Base-by-base conservation (phyloP, 2,113 vertebrate species). In the Agelaius tricolor region DNA sequence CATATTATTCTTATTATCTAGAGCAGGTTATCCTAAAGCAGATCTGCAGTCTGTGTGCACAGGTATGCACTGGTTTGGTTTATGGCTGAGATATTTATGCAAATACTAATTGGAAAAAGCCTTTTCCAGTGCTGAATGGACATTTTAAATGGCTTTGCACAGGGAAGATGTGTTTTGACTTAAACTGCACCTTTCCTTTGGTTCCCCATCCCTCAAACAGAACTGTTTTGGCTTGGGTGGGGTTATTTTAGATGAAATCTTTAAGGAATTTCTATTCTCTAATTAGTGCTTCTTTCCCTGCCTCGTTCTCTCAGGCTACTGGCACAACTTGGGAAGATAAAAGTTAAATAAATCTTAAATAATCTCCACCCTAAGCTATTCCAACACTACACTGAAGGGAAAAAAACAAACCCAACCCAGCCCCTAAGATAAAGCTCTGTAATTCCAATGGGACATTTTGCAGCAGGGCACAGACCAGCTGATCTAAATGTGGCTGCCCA, bases 371-470 rank as follows among this genome's bases (percentile, higher is more conserved):
- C 61, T 35, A 68, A 93, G 7, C 31, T 24, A 30, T 84, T 77
- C 39, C 65, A 84, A 21, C 6, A 7, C 1, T 67, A 4, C 11
- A 54, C 0, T 44, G n/a, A 85, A 73, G 15, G 14, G 6, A 1
- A 16, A 28, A 58, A 35, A 21, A 30, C 47, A 11, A 21, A 3
- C 17, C 19, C 59, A 51, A 6, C 13, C 19, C n/a, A 71, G 4
- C 15, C 43, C 28, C 12, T 46, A 31, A 61, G 7, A 41, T 33
- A 44, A 68, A 82, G 31, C 31, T 77, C 49, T 85, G 5, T 33
- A 43, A 90, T 43, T 54, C 23, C 55, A 46, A 7, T 1, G n/a
- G 46, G 58, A 27, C 9, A 20, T 23, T 89, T 58, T 37, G 67
- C 58, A 92, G 58, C 22, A 49, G 33, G 39, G 30, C 49, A 77